Evolutionary conservation across 2,797 vertebrate species (phyloP).

Genomic region (Anguilla obscura): DNA sequence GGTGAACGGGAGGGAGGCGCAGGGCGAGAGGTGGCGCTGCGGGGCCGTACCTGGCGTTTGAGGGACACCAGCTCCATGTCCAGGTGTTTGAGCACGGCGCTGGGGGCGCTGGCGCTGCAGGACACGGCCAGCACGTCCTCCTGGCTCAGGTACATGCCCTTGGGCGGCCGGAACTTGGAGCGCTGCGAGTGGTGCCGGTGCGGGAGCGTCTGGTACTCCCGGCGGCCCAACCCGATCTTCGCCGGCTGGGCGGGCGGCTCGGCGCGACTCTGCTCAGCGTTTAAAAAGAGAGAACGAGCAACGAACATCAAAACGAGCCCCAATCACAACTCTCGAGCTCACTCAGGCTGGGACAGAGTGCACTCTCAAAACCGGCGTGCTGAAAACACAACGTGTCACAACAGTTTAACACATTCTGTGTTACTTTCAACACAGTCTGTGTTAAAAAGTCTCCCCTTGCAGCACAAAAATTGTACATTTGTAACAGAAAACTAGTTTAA

Average conservation of each 20-base stretch:
- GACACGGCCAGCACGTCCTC: slow-evolving; percentile 96
- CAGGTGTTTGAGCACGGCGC: slow-evolving; percentile 90
- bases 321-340: neutral
- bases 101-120: slow-evolving; percentile 90
- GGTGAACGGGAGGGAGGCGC: no score
- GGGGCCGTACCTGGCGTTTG: slow-evolving; percentile 87
- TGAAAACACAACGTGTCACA: neutral
- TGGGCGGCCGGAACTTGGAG: slow-evolving; percentile 92
- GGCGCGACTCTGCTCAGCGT: slow-evolving; percentile 67
- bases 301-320: neutral
- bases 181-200: slow-evolving; percentile 94
- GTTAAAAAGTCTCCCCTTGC: no score
- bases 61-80: slow-evolving; percentile 97
- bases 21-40: neutral
- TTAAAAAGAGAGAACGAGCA: slow-evolving; percentile 30
- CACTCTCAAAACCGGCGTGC: neutral
- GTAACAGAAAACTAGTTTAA: neutral
- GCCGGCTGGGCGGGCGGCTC: slow-evolving; percentile 80
- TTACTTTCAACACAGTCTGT: no score
- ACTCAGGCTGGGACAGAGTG: neutral
- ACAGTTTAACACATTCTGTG: neutral
- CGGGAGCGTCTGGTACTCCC: slow-evolving; percentile 92
- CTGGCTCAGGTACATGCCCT: slow-evolving; percentile 97
- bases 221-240: slow-evolving; percentile 86
- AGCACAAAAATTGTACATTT: neutral